Evolutionary conservation across 1,140 invertebrate genomes (phyloP).

Genomic region (Gyrodactylus salaris): DNA sequence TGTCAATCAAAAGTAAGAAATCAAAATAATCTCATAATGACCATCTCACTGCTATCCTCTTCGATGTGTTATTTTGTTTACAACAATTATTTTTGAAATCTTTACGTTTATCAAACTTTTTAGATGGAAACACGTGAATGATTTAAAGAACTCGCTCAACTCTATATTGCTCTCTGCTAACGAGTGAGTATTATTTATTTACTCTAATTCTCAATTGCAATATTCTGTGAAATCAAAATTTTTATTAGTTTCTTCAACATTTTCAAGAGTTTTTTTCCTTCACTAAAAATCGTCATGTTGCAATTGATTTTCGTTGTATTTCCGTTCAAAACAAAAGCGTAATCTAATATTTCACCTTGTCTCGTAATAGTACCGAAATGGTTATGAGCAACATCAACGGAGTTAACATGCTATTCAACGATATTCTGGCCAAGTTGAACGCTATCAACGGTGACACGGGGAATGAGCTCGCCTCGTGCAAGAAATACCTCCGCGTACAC

Average conservation of each 20-base stretch:
- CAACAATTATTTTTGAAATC: neutral
- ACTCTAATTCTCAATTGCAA: no score
- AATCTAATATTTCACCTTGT: no score
- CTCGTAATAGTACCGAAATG: neutral
- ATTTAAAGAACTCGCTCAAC: neutral
- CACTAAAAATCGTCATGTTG: no score
- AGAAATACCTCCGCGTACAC: neutral
- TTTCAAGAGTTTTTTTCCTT: no score
- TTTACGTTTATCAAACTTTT: neutral
- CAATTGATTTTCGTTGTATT: no score
- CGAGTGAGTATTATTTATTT: no score
- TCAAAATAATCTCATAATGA: neutral
- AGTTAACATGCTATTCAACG: neutral
- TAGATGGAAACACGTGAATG: neutral
- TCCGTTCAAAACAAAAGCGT: no score
- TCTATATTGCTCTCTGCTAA: neutral
- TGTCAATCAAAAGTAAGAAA: no score
- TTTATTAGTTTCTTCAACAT: no score
- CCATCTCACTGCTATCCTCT: neutral
- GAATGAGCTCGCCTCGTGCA: neutral
- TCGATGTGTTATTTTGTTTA: neutral
- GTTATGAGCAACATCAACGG: neutral
- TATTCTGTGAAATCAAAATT: no score
- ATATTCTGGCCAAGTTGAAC: neutral
- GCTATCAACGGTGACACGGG: neutral